Percentiles rank a stretch among this genome's conserved stretches.
These are phyloP conservation scores for Sebastes nivosus DNA, from an alignment of 2,797 vertebrate genomes.

Conservation along the genomic window DNA sequence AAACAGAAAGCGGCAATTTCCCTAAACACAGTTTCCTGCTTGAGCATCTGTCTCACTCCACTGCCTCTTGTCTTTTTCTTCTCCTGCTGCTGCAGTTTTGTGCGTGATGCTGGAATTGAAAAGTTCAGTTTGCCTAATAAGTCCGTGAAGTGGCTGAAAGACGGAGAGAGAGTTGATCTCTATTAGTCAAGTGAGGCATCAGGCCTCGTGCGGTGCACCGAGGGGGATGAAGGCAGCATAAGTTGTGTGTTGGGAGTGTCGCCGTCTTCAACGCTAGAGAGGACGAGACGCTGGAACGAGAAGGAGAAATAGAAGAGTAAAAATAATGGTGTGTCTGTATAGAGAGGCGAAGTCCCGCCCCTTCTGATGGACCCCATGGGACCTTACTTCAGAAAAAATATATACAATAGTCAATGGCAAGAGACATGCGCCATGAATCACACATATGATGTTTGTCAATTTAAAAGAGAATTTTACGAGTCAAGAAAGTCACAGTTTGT, in stretches of 20 bases:
- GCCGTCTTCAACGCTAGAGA: not conserved
- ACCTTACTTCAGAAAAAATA: too few species aligned
- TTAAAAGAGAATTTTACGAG: too few species aligned
- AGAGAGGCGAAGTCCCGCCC: too few species aligned
- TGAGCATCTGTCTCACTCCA: not conserved
- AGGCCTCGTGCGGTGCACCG: not conserved
- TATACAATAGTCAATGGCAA: too few species aligned
- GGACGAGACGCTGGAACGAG: not conserved
- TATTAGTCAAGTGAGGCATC: not conserved
- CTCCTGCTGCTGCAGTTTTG: not conserved
- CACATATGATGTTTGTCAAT: too few species aligned
- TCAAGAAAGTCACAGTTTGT: too few species aligned
- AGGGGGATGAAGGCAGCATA: not conserved
- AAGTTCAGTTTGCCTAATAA: not conserved
- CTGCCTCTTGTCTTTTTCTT: not conserved
- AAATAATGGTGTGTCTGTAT: not conserved
- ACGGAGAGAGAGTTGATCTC: not conserved
- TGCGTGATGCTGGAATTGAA: not conserved
- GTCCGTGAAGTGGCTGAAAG: conserved; percentile 6
- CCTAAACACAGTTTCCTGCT: conserved; percentile 59
- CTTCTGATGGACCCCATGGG: too few species aligned
- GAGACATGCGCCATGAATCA: too few species aligned
- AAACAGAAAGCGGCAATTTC: conserved; percentile 71
- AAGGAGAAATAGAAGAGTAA: not conserved
- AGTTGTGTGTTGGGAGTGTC: not conserved